A percentile compares a stretch with the other conserved stretches of the same genome.
Conservation (phyloP, 2,113 vertebrate genomes). For the Hiodon alosoides region DNA sequence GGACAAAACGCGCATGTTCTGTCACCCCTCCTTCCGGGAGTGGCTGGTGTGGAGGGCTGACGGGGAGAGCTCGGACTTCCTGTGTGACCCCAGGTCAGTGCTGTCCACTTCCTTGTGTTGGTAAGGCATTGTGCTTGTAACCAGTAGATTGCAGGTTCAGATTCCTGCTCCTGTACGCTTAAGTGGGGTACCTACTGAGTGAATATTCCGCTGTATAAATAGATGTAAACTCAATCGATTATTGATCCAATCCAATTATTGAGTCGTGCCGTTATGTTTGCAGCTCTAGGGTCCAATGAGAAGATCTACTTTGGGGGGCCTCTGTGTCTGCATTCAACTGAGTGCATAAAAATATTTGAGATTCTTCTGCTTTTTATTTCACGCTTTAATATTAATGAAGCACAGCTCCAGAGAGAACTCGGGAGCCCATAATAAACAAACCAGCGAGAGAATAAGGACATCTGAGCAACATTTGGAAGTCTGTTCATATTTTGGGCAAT, state of each 20-base stretch:
- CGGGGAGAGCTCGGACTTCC: slow-evolving; percentile 87
- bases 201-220: too few species aligned
- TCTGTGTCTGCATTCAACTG: slow-evolving; percentile 11
- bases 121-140: not conserved
- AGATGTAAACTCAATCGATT: too few species aligned
- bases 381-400: slow-evolving; percentile 9
- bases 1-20: slow-evolving; percentile 98
- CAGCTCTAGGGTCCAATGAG: not conserved
- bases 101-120: not conserved
- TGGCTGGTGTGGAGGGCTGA: slow-evolving; percentile 97
- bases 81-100: slow-evolving; percentile 89
- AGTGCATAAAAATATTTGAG: not conserved
- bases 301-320: not conserved
- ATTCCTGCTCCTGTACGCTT: not conserved
- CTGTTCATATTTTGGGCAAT: too few species aligned
- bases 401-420: not conserved
- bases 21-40: slow-evolving; percentile 95
- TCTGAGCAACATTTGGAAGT: not conserved
- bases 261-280: too few species aligned
- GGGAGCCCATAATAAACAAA: slow-evolving; percentile 4
- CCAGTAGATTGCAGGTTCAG: not conserved
- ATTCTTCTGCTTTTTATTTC: slow-evolving; percentile 6
- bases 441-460: not conserved
- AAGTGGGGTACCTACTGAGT: not conserved
- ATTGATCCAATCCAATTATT: too few species aligned